A percentile compares a stretch with the other conserved stretches of the same genome.
Evolutionary conservation across 2,888 invertebrate genomes (phyloP).

Genomic region (Brachylomia viminalis): DNA sequence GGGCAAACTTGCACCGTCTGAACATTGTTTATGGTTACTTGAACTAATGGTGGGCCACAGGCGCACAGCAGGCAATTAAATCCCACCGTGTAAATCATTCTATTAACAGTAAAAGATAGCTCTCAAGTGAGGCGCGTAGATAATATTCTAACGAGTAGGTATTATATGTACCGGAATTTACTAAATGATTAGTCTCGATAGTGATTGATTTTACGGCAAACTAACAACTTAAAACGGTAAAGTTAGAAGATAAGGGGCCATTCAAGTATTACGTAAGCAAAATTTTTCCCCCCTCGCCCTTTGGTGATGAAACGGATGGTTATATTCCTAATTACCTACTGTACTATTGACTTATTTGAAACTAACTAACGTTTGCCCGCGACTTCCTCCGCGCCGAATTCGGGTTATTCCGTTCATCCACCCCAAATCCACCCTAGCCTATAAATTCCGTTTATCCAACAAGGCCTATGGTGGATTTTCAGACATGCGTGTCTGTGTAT

Average conservation of each 20-base stretch:
- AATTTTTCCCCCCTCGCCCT: too few species aligned
- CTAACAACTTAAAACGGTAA: constrained; percentile 6
- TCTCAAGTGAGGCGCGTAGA: constrained; percentile 3
- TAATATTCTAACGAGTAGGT: constrained; percentile 30
- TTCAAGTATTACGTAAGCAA: too few species aligned
- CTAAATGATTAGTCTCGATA: background rate
- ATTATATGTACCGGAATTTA: constrained; percentile 9
- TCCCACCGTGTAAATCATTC: background rate
- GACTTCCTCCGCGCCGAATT: too few species aligned
- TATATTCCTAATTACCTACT: background rate
- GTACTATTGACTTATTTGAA: background rate
- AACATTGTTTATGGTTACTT: background rate
- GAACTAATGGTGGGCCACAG: background rate
- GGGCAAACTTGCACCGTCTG: background rate
- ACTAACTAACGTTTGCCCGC: background rate
- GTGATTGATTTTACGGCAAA: background rate
- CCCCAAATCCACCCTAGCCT: too few species aligned
- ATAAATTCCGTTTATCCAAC: too few species aligned
- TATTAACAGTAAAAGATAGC: constrained; percentile 3
- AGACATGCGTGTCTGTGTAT: too few species aligned
- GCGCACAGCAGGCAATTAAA: background rate
- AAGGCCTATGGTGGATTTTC: too few species aligned
- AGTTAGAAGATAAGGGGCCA: background rate
- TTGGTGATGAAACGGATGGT: too few species aligned
- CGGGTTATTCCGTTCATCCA: too few species aligned